phyloP scores from a whole-genome alignment of 2,888 invertebrate species.

The Sinohyriopsis cumingii region DNA sequence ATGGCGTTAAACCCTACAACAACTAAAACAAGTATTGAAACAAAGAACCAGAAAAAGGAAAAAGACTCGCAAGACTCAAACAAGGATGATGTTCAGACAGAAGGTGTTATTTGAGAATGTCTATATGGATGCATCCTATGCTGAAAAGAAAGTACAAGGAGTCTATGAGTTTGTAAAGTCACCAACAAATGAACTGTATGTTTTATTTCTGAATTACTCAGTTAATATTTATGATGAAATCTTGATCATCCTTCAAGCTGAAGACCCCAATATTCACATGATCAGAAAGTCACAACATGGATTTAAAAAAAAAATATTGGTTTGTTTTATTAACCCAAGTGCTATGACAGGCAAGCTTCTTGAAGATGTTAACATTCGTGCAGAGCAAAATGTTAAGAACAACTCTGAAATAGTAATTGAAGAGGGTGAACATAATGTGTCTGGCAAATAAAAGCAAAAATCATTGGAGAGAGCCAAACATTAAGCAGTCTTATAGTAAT shows the following conservation, averaged over 20 bases:
- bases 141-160: conserved; percentile 17
- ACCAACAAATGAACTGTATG: conserved; percentile 28
- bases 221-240: conserved; percentile 27
- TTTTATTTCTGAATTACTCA: conserved; percentile 23
- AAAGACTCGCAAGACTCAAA: too few species aligned
- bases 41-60: too few species aligned
- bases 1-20: too few species aligned
- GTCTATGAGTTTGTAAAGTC: conserved; percentile 19
- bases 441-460: conserved; percentile 16
- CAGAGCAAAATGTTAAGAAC: conserved; percentile 9
- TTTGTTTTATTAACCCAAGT: conserved; percentile 19
- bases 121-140: conserved; percentile 15
- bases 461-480: conserved; percentile 20
- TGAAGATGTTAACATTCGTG: neutral
- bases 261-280: conserved; percentile 28
- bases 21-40: too few species aligned
- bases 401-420: conserved; percentile 21
- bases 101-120: neutral
- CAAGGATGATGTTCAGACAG: too few species aligned
- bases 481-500: conserved; percentile 19
- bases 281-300: conserved; percentile 9
- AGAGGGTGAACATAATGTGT: conserved; percentile 15
- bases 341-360: conserved; percentile 9
- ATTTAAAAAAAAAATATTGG: conserved; percentile 10
- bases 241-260: conserved; percentile 16